Base-by-base conservation (phyloP, 2,113 vertebrate species). In the Lycaon pictus region DNA sequence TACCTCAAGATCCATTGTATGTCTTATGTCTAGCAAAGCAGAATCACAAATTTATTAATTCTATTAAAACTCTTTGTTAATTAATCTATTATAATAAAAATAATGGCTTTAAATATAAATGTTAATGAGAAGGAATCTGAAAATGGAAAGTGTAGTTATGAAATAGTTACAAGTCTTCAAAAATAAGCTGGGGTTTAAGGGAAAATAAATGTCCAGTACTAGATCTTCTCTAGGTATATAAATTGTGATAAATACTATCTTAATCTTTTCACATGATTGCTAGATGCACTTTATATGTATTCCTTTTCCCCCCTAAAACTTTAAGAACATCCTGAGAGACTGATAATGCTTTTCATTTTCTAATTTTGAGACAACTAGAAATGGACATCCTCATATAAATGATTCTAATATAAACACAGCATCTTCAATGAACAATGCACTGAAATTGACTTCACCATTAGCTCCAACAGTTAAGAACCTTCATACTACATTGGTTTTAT, bases 401-500 rank as follows among this genome's bases (percentile, higher is more conserved):
- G 51, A 76, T 81, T 96, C n/a, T 90, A 92, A 74, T 35, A 93
- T 88, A 94, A 93, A 65, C 63, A 88, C 19, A 72, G 5, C 58
- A 74, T 29, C 62, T 81, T 88, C 58, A 53, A 74, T 93, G 90
- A 96, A 83, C 60, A 97, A 19, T 67, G 37, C 8, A 72, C 6
- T 58, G 48, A 88, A 92, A 96, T 37, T 94, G 84, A 90, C 71
- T 93, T 95, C 37, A 86, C 35, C 55, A 74, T 86, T 97, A 96
- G 71, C 43, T 95, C 53, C 20, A 90, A 93, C 51, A 95, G 55
- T 93, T 97, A 96, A 96, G 93, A 96, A 74, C 29, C 15, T 97
- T 97, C 95, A 97, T 98, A 96, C 37, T 85, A 88, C 82, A 87
- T 94, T 98, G 88, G 71, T 97, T 97, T 97, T 95, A 97, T 53